Evolutionary conservation across 2,797 vertebrate genomes (phyloP), one percentile per base, ranked within the genome.

Genomic region (Carduelis carduelis): DNA sequence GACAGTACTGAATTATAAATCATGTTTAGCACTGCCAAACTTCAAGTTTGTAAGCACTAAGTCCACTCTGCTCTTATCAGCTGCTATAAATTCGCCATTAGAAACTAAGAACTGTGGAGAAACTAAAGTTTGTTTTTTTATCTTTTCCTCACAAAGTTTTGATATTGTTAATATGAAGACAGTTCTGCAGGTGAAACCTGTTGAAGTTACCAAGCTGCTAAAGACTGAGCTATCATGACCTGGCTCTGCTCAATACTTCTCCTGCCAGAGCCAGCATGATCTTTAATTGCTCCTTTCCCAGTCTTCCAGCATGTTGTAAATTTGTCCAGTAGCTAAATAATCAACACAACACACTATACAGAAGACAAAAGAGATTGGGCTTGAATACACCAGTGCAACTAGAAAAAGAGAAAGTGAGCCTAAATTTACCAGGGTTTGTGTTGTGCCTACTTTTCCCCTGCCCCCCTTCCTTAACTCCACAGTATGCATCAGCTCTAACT

Each of bases 401-500:
- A 50, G 52, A 83, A 39, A 17, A 43, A 81, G 43, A 93, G 41
- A 86, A 91, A 84, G 16, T 4, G 13, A 72, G 46, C 16, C 14
- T 49, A 72, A 79, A 92, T 63, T 66, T 43, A 93, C 41, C 8
- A 59, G 17, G 6, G 18, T 46, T 79, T 75, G 16, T 26, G 64
- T 59, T 52, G 26, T 39, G 34, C 30, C 28, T 30, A 5, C 5
- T 23, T 44, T 34, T 26, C 10, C 30, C 30, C 39, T 6, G 9
- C 1, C 2, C 1, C 3, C 1, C 5, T 20, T 20, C 18, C 18
- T 37, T 26, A 50, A 43, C 13, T 11, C 61, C 44, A 66, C 14
- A 9, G 35, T 26, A n/a, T 8, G 8, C 32, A 55, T 49, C 28
- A 59, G 26, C 15, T 81, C 46, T 18, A 32, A 47, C 26, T 56